Evolutionary conservation across 2,888 invertebrate species (phyloP), one percentile per base, ranked within the genome.

Genomic region (Salticus scenicus): DNA sequence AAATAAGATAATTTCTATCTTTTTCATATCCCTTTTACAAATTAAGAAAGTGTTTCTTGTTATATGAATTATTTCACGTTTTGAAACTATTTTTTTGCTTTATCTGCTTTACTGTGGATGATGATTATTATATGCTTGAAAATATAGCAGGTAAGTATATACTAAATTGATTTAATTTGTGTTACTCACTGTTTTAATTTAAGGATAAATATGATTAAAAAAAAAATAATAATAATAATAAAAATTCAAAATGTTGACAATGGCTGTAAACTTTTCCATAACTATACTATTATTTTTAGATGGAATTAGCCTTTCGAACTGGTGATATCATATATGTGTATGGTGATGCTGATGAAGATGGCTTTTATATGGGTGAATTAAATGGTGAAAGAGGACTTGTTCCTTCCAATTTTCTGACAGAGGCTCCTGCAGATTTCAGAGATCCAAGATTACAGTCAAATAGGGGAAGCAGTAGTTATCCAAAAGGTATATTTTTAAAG

Each of bases 281-380:
- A n/a, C n/a, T n/a, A n/a, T n/a, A n/a, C n/a, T n/a, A n/a, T n/a
- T n/a, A n/a, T 4, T 47, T 72, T 93, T 94, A 98, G 95, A 96
- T 98, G 92, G 99, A 99, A 93, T 93, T 99, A 91, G 95, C 96
- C 91, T 99, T 99, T 93, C 95, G 95, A 91, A 97, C 97, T 89
- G 99, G 99, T 87, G 98, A 99, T 92, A 95, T 98, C 90, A 97
- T 99, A 91, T 96, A 96, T 91, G 97, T 99, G 37, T 98, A 96
- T 91, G 99, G 99, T 42, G 98, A 99, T 75, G 98, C 99, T 97
- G 99, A 99, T 92, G 98, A 98, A 91, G 99, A 99, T 91, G 99
- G 99, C 88, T 99, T 99, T 93, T 99, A 94, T 92, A 96, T 98
- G 95, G 99, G 98, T 63, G 98, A 99, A 92, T 94, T 98, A 88